Evolutionary conservation across 2,888 invertebrate species (phyloP), one percentile per base, ranked within the genome.

Genomic region (Rhagophthalmus giganteus): DNA sequence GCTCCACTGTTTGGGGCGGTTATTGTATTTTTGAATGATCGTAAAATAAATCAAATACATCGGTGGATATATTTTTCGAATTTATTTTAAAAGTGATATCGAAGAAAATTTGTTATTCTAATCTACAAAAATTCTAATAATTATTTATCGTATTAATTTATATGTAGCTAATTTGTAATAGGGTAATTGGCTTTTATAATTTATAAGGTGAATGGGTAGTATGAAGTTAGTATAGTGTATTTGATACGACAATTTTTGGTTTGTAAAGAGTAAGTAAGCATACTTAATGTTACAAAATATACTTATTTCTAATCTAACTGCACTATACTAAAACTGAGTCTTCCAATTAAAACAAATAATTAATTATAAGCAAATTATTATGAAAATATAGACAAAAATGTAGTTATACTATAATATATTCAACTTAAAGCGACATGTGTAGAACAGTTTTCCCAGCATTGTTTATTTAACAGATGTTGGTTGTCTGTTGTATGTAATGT

Each of bases 301-400:
- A 54, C 59, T 58, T 63, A n/a, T n/a, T 61, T 59, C 59, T 56
- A 58, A 60, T 55, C 54, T 61, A 56, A 41, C 62, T 63, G 62
- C 65, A 68, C 66, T 70, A 67, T 69, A 69, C 71, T 71, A 71
- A 72, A 74, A 75, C 74, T 69, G 69, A 74, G 75, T 75, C 75
- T 75, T 75, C 75, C 75, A 75, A 65, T 69, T 73, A 73, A 74
- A 73, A 75, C 74, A 75, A 74, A 75, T 75, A 75, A 75, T 74
- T 70, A 74, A 73, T 70, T 73, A 68, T 75, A 74, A 74, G 73
- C 70, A 68, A 70, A 63, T 63, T 57, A 59, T 55, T 52, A 48
- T 52, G 49, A 50, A 53, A 44, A n/a, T 55, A 50, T 49, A 51
- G 37, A 46, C 32, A 42, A 52, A 50, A 55, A 57, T 60, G 60